Conservation (phyloP, 2,113 vertebrate species). For the Galbula dea region DNA sequence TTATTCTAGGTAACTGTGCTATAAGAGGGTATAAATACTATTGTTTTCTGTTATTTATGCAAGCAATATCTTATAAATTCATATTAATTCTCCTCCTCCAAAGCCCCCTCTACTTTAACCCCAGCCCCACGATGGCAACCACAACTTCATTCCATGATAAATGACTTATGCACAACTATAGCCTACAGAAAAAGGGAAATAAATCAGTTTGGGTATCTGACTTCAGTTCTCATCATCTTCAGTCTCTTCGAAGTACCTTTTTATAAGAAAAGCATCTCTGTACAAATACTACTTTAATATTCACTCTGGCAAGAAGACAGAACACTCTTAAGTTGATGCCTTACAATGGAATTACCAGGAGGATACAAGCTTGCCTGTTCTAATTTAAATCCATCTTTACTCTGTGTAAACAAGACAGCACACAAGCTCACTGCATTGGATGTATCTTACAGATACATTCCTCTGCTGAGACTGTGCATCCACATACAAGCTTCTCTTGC, state of each 20-base stretch:
- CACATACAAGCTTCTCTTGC: neutral
- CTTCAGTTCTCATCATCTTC: neutral
- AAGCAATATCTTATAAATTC: conserved; percentile 40
- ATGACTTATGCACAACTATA: conserved; percentile 16
- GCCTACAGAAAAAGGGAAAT: conserved; percentile 18
- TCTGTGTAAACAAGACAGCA: neutral
- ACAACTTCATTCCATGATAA: conserved; percentile 28
- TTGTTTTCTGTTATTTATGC: conserved; percentile 58
- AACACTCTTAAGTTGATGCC: neutral
- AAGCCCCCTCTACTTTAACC: conserved; percentile 4
- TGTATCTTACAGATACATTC: neutral
- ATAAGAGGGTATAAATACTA: conserved; percentile 26
- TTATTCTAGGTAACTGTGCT: neutral
- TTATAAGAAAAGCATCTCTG: neutral
- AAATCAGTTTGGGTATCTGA: conserved; percentile 3
- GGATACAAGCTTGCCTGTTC: neutral
- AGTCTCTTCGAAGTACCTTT: neutral
- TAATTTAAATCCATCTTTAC: neutral
- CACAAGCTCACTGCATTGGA: neutral
- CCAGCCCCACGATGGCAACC: neutral
- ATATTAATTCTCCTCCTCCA: conserved; percentile 24
- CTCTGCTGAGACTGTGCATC: neutral
- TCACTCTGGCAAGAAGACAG: neutral
- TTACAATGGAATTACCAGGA: neutral
- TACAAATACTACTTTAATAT: neutral